Evolutionary conservation across 2,888 invertebrate genomes (phyloP).

Genomic region (Synanthedon vespiformis): DNA sequence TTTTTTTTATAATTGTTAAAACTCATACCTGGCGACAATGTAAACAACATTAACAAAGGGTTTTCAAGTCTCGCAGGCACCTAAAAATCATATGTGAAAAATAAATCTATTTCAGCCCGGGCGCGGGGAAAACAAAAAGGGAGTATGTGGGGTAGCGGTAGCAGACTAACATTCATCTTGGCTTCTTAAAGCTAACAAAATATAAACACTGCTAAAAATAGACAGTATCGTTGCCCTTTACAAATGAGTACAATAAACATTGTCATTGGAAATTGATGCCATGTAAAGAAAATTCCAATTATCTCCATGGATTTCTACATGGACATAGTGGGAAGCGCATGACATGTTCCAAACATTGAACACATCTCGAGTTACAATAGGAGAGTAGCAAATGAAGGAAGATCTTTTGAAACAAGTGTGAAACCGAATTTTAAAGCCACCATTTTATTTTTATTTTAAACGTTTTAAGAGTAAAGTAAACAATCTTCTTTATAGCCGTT

Average conservation of each 20-base stretch:
- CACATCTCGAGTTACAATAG: too few relatives aligned
- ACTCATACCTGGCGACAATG: constrained; percentile 71
- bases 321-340: too few relatives aligned
- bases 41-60: constrained; percentile 70
- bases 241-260: background rate
- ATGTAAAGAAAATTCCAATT: too few relatives aligned
- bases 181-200: constrained; percentile 69
- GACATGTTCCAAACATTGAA: too few relatives aligned
- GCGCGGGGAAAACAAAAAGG: constrained; percentile 57
- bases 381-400: too few relatives aligned
- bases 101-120: constrained; percentile 65
- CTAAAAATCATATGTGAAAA: constrained; percentile 61
- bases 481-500: too few relatives aligned
- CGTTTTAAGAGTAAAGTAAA: too few relatives aligned
- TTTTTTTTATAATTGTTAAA: constrained; percentile 22
- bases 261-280: too few relatives aligned
- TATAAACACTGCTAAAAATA: constrained; percentile 56
- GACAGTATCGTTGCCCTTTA: constrained; percentile 54
- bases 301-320: too few relatives aligned
- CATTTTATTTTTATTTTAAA: too few relatives aligned
- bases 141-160: constrained; percentile 53
- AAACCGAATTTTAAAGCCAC: too few relatives aligned
- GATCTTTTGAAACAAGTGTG: too few relatives aligned
- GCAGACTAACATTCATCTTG: constrained; percentile 70
- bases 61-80: constrained; percentile 65